Percentiles rank a stretch among this genome's conserved stretches.
Evolutionary conservation across 2,888 invertebrate genomes (phyloP).

Genomic region (Tipula helvola): DNA sequence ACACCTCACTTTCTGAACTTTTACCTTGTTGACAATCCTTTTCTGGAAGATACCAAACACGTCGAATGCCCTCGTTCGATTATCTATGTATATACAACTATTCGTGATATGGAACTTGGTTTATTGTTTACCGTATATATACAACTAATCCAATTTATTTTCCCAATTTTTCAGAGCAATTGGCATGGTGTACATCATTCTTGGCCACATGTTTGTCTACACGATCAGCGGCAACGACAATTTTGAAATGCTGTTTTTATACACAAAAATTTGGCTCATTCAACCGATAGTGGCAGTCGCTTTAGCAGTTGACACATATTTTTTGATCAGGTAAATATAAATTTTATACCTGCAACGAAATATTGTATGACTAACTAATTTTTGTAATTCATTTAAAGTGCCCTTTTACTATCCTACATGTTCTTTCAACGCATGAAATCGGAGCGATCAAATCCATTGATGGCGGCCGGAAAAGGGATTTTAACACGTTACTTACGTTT

Average conservation of each 20-base stretch:
- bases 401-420: constrained; percentile 16
- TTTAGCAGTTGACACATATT: constrained; percentile 38
- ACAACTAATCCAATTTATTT: background rate
- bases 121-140: background rate
- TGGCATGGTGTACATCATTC: constrained; percentile 44
- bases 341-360: too few relatives aligned
- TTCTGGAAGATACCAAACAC: too few relatives aligned
- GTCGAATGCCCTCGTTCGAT: too few relatives aligned
- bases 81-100: too few relatives aligned
- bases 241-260: constrained; percentile 26
- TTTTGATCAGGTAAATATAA: constrained; percentile 33
- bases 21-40: too few relatives aligned
- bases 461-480: constrained; percentile 18
- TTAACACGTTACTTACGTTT: constrained; percentile 35
- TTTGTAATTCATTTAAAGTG: constrained; percentile 14
- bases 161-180: constrained; percentile 21
- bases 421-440: constrained; percentile 18
- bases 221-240: constrained; percentile 33
- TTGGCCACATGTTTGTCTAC: constrained; percentile 39
- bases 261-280: constrained; percentile 27
- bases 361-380: too few relatives aligned
- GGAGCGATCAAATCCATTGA: constrained; percentile 13
- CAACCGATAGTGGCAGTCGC: constrained; percentile 37
- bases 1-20: too few relatives aligned
- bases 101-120: too few relatives aligned